Conservation (phyloP, 2,888 invertebrate genomes). For the Caenorhabditis sp. region DNA sequence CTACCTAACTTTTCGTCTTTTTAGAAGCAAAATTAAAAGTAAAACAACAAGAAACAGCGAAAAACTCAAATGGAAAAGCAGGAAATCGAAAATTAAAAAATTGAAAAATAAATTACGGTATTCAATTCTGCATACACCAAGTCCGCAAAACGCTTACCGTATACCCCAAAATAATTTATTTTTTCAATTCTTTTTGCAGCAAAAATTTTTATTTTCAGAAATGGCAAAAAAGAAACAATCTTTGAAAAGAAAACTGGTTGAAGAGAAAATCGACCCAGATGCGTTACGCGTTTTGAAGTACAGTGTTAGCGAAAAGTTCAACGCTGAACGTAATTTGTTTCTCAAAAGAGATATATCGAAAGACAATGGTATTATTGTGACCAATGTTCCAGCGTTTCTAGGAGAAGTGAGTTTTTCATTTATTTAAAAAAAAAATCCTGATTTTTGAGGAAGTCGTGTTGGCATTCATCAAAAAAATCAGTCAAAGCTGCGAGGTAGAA, state of each 20-base stretch:
- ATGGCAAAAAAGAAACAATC: slow-evolving; percentile 14
- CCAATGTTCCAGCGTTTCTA: slow-evolving; percentile 43
- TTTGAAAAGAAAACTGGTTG: slow-evolving; percentile 15
- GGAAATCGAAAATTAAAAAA: slow-evolving; percentile 1
- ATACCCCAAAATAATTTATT: neutral
- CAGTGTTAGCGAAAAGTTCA: slow-evolving; percentile 20
- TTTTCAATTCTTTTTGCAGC: neutral
- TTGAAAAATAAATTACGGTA: slow-evolving; percentile 15
- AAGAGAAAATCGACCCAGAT: slow-evolving; percentile 22
- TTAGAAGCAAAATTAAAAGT: too few relatives aligned
- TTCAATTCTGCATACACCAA: slow-evolving; percentile 19
- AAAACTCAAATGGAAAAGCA: neutral
- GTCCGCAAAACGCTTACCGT: neutral
- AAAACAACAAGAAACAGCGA: too few relatives aligned
- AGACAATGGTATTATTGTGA: slow-evolving; percentile 31
- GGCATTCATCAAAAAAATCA: slow-evolving; percentile 30
- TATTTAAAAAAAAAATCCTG: neutral
- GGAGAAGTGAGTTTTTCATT: slow-evolving; percentile 24
- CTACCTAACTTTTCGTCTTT: too few relatives aligned
- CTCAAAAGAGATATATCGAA: slow-evolving; percentile 38
- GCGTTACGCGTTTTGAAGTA: slow-evolving; percentile 26
- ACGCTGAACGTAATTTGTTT: slow-evolving; percentile 25
- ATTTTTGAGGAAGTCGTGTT: slow-evolving; percentile 33
- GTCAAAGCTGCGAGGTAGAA: slow-evolving; percentile 23
- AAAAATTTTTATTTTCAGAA: neutral